Base-by-base conservation (phyloP, 2,797 vertebrate genomes). In the Picus viridis region DNA sequence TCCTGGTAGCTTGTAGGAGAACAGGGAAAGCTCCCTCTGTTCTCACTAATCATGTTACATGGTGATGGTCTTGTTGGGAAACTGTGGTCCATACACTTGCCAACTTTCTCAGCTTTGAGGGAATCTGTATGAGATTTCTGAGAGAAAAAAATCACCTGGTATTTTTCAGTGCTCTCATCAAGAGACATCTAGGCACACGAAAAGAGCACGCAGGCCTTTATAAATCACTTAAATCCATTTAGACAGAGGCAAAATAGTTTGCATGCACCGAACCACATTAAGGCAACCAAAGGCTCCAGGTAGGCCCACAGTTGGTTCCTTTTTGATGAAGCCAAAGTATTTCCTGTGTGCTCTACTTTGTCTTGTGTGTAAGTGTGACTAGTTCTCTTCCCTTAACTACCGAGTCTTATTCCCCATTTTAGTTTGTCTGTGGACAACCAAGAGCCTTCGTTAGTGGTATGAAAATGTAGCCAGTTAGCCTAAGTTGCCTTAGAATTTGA, bases 401-500 rank as follows among this genome's bases (percentile, higher is more conserved):
- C 59, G 43, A 57, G n/a, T 20, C 0, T 14, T 77, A 62, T 62
- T 71, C 67, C 2, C 26, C 29, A 9, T 16, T 62, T 77, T 74
- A 13, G 4, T 58, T 74, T 80, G 4, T 23, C 27, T 84, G 17
- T 32, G 68, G 45, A 36, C 4, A 85, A 7, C 3, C 32, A 72
- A 86, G 13, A 3, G 1, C 4, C 8, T 64, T 53, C 18, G 65
- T 78, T 51, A 64, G 16, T 9, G 29, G 5, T 26, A 62, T 62
- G 19, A 70, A 4, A 45, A 78, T 63, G 81, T 32, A 75, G 20
- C 20, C 13, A 85, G 77, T 90, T 94, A 91, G 39, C 23, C 64
- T 69, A 83, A 70, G 16, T 92, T 95, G 73, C 56, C 45, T 92
- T 64, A 79, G 61, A 86, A 81, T 86, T 79, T 69, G 69, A 87